Evolutionary conservation across 2,888 invertebrate species (phyloP), one percentile per base, ranked within the genome.

Genomic region (Mycalesis mineus): DNA sequence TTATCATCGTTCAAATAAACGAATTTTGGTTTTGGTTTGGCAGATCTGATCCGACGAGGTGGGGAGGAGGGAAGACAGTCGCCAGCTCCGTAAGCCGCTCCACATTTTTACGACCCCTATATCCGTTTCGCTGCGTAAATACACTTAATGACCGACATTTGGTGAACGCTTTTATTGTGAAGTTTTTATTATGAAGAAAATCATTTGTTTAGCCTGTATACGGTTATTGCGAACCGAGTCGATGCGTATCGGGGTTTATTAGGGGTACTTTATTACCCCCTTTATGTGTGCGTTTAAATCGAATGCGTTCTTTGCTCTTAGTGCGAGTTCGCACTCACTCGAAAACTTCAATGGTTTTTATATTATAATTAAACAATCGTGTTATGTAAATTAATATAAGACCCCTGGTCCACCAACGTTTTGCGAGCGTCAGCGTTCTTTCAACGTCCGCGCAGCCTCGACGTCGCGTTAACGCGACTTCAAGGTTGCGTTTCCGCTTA

Each of bases 201-300:
- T 86, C 84, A 84, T 88, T 86, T 88, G 88, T 88, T 88, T 88
- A 88, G 86, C 86, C 86, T 87, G 84, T 87, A 78, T 86, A 87
- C 81, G 82, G 83, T 82, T 83, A 83, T 84, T 81, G 84, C 84
- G 80, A 80, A 73, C 74, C 79, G 74, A 73, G 73, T 77, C 78
- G 73, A 75, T 83, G 80, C 78, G 78, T 82, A 85, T 85, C 78
- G 80, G 82, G 84, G 84, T 88, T 87, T 88, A 88, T 88, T 85
- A 78, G 82, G 84, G 84, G 78, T 75, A 75, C 74, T 87, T 87
- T 88, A 86, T 87, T 82, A 78, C 40, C 50, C 84, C 75, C 74
- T 76, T 81, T 84, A 83, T 80, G 76, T 65, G 69, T 47, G 71
- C 71, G 71, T 78, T 80, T 79, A 81, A 77, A 80, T 75, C 74